Conservation (phyloP, 1,140 invertebrate species). For the Rhopalosiphum maidis region DNA sequence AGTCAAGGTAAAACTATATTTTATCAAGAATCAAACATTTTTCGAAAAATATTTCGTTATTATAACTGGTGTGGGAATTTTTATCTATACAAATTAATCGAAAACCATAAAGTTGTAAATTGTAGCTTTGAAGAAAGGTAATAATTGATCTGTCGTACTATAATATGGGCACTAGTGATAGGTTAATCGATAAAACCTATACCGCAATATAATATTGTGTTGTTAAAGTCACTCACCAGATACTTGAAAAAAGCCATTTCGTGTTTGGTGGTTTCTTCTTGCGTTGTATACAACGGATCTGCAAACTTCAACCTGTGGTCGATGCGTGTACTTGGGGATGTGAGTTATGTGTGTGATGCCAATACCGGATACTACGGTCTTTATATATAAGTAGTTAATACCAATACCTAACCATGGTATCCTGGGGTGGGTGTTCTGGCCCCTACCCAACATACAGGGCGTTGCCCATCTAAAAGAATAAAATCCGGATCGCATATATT, state of each 20-base stretch:
- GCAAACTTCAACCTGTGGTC: slow-evolving; percentile 23
- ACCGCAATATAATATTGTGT: neutral
- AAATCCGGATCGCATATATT: neutral
- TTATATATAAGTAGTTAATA: neutral
- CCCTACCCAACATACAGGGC: neutral
- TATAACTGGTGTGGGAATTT: neutral
- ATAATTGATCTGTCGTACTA: too few relatives aligned
- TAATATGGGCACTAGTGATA: too few relatives aligned
- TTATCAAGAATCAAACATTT: neutral
- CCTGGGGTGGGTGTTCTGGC: neutral
- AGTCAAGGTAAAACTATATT: neutral
- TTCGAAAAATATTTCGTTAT: neutral
- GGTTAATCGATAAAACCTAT: neutral
- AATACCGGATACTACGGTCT: neutral
- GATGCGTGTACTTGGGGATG: neutral
- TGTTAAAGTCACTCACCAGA: slow-evolving; percentile 34
- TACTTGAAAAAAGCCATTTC: slow-evolving; percentile 51
- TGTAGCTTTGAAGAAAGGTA: neutral
- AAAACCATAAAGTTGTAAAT: neutral
- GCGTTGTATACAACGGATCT: neutral
- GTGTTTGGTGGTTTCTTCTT: neutral
- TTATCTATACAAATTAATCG: neutral
- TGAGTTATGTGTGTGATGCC: neutral
- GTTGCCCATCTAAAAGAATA: neutral
- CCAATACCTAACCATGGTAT: neutral